Evolutionary conservation across 2,888 invertebrate genomes (phyloP).

Genomic region (Odontocolon sp.): DNA sequence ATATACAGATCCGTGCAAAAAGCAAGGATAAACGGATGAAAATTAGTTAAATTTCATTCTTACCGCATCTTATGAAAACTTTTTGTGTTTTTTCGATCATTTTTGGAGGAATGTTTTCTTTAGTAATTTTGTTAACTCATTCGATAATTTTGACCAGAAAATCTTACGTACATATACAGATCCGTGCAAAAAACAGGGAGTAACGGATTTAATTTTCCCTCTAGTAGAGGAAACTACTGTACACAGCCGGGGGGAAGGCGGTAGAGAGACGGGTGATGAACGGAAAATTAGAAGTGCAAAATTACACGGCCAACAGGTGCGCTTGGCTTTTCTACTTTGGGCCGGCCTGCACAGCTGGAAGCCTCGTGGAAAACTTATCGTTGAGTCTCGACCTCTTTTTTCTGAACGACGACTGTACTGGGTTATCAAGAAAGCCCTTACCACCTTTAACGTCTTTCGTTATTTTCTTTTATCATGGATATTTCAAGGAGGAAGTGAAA

Average conservation of each 20-base stretch:
- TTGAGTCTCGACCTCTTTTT: conserved; percentile 60
- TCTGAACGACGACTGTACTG: conserved; percentile 25
- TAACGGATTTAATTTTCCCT: conserved; percentile 32
- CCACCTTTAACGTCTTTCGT: conserved; percentile 2
- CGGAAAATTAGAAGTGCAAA: conserved; percentile 61
- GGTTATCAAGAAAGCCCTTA: not conserved
- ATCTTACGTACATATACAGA: too few relatives aligned
- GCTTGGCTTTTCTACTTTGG: conserved; percentile 44
- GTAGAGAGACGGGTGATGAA: conserved; percentile 48
- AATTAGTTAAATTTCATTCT: too few relatives aligned
- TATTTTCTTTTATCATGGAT: not conserved
- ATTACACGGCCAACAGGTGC: conserved; percentile 65
- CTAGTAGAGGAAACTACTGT: not conserved
- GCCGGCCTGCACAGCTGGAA: not conserved
- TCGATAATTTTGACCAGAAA: conserved; percentile 1
- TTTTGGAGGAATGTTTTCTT: too few relatives aligned
- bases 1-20: too few relatives aligned
- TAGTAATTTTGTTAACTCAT: too few relatives aligned
- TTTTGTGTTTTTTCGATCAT: too few relatives aligned
- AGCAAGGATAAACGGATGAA: too few relatives aligned
- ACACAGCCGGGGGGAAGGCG: not conserved
- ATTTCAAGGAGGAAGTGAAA: conserved; percentile 41
- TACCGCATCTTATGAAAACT: too few relatives aligned
- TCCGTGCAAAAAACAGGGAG: too few relatives aligned
- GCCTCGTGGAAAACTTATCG: conserved; percentile 37